Percentiles rank a stretch among this genome's conserved stretches.
These are phyloP conservation scores for Zelostemma sp. DNA, from an alignment of 1,140 invertebrate species.

Conservation along the genomic window DNA sequence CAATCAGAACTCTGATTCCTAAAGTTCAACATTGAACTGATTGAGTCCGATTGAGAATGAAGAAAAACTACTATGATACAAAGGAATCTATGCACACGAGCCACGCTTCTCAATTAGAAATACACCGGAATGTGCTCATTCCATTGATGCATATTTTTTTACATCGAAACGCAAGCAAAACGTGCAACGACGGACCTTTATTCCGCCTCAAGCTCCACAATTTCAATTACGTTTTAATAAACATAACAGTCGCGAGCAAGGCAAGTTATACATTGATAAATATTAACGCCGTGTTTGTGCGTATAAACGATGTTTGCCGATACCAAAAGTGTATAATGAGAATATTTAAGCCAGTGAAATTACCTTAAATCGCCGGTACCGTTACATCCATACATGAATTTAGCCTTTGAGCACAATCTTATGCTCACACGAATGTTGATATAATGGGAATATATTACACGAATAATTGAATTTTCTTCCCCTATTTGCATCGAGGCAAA, in stretches of 20 bases:
- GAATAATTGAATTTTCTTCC: no score
- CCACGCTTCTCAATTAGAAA: background rate
- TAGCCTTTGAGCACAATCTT: background rate
- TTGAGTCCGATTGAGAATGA: conserved; percentile 12
- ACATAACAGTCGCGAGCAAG: no score
- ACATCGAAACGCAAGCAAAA: no score
- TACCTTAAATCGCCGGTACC: background rate
- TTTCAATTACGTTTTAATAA: no score
- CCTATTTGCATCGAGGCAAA: no score
- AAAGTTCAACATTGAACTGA: conserved; percentile 35
- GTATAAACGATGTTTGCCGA: background rate
- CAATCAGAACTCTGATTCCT: conserved; percentile 30
- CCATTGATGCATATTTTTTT: no score
- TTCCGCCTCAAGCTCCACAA: no score
- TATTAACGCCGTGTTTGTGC: no score
- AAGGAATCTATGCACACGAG: no score
- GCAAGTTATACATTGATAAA: no score
- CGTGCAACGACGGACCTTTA: no score
- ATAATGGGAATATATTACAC: background rate
- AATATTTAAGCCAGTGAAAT: background rate
- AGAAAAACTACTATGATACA: background rate
- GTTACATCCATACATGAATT: background rate
- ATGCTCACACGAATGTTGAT: background rate
- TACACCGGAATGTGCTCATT: background rate
- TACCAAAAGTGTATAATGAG: background rate